Percentiles rank a stretch among this genome's conserved stretches.
Evolutionary conservation across 2,888 invertebrate genomes (phyloP).

Genomic region (Ophioninae sp.): DNA sequence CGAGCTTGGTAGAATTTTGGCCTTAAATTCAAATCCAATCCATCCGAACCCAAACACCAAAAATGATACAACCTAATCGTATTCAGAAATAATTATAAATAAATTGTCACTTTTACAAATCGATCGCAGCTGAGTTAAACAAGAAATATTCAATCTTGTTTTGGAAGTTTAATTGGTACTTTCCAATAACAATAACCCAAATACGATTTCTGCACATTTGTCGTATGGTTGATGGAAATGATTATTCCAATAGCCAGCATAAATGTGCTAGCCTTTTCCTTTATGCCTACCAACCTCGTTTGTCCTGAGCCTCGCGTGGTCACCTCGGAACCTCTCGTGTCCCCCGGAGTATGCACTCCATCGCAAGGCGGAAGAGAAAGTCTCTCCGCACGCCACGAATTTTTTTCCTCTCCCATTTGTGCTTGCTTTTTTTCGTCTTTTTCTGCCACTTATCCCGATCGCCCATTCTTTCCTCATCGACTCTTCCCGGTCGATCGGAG

Average conservation of each 20-base stretch:
- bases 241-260: not conserved
- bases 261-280: conserved; percentile 31
- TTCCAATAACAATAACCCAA: not conserved
- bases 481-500: conserved; percentile 10
- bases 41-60: too few species aligned
- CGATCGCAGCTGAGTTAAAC: too few species aligned
- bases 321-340: conserved; percentile 48
- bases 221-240: not conserved
- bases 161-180: not conserved
- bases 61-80: too few species aligned
- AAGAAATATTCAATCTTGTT: too few species aligned
- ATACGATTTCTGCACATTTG: not conserved
- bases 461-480: conserved; percentile 12
- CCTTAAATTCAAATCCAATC: too few species aligned
- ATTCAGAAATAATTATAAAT: too few species aligned
- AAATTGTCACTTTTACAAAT: too few species aligned
- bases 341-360: conserved; percentile 60
- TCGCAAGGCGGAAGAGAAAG: conserved; percentile 74
- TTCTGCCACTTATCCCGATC: conserved; percentile 20
- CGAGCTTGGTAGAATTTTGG: too few species aligned
- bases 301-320: conserved; percentile 65
- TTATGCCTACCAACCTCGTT: conserved; percentile 63
- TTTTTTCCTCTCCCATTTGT: conserved; percentile 28
- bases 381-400: conserved; percentile 59
- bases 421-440: not conserved